phyloP scores from a whole-genome alignment of 2,797 vertebrate genomes.

The Lateolabrax maculatus region DNA sequence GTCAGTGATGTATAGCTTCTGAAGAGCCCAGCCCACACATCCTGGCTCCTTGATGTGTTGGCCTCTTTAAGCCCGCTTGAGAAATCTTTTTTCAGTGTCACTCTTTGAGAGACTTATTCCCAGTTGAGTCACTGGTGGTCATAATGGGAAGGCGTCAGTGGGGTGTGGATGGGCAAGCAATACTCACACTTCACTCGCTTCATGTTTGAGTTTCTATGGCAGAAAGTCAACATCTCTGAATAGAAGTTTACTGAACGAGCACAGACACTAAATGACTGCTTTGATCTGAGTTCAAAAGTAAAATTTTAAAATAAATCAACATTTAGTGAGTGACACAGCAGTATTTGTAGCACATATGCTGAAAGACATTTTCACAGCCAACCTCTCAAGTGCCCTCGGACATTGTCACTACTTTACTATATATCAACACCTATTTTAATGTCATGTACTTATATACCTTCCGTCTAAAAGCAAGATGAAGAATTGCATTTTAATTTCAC shows the following conservation, averaged over 20 bases:
- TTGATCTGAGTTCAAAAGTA: constrained; percentile 60
- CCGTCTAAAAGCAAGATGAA: neutral
- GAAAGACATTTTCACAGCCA: neutral
- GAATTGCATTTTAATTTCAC: neutral
- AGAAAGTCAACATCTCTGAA: constrained; percentile 72
- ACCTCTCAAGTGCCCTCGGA: neutral
- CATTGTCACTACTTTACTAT: neutral
- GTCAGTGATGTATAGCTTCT: constrained; percentile 34
- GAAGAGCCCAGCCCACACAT: constrained; percentile 29
- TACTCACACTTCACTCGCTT: constrained; percentile 28
- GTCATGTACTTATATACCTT: neutral
- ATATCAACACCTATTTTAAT: neutral
- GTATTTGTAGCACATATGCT: neutral
- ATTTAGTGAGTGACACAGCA: constrained; percentile 3
- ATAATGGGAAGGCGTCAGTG: constrained; percentile 36
- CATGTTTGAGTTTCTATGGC: constrained; percentile 82
- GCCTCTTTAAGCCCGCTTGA: constrained; percentile 23
- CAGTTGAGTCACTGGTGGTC: constrained; percentile 43
- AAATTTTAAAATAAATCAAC: constrained; percentile 34
- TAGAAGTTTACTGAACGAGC: constrained; percentile 36
- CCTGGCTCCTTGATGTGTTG: constrained; percentile 38
- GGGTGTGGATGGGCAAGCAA: constrained; percentile 25
- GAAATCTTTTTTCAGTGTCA: constrained; percentile 37
- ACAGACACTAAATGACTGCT: constrained; percentile 32
- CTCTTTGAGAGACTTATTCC: constrained; percentile 19